Evolutionary conservation across 1,140 invertebrate species (phyloP), one percentile per base, ranked within the genome.

Genomic region (Leptinotarsa lineolata): DNA sequence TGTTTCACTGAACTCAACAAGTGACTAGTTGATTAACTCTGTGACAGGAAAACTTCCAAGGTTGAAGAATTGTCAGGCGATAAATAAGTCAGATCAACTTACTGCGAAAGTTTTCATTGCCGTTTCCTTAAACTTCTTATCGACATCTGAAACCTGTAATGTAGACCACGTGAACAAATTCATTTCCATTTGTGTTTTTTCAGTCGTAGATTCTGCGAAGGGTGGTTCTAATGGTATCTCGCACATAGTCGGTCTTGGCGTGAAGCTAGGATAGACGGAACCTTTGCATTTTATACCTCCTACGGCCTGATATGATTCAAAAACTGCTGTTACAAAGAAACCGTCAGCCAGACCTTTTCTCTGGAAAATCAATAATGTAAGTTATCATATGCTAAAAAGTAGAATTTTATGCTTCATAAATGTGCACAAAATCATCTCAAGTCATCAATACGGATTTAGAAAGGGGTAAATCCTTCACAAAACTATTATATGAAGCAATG

Each of bases 101-200:
- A 95, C 93, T 20, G 94, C 95, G 88, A 98, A 97, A 21, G 97
- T 83, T 86, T 95, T 96, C 74, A 98, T 89, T 30, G 96, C 89
- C n/a, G 91, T 89, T 83, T 96, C 92, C 75, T 92, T 90, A 5
- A 89, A 88, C 20, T 87, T 84, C 81, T 90, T 91, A 8, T 90
- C 87, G 11, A 88, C 85, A 54, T 90, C 87, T 8, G 92, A 90
- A 1, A 86, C 79, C 1, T 88, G 85, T 81, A 90, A 87, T 68
- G 86, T 87, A 67, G 88, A 88, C 81, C 89, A 88, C 15, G 91
- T 88, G 77, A 92, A 89, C 58, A 95, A 79, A 76, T 89, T 88
- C 78, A 94, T 92, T 87, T 98, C 96, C 74, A 94, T 87, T 77
- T 91, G 87, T 16, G 90, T 87, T 85, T 96, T 97, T 81, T 97